Conservation (phyloP, 1,140 invertebrate species). For the Belonocnema kinseyi region DNA sequence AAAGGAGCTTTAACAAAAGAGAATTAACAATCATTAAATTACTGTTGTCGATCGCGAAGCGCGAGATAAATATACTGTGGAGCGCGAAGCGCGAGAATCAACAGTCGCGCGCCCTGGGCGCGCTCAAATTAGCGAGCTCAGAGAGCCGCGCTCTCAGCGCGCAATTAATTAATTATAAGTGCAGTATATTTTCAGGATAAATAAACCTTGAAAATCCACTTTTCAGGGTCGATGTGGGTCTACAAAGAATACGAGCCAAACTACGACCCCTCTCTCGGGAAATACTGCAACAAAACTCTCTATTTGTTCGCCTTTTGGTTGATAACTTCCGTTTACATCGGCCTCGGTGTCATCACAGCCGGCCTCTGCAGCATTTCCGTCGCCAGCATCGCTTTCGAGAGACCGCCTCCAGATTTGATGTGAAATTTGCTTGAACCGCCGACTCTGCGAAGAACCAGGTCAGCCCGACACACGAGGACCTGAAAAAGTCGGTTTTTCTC, state of each 20-base stretch:
- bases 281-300: constrained; percentile 81
- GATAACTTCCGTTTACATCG: constrained; percentile 79
- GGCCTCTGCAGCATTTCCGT: constrained; percentile 78
- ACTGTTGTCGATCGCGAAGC: too few species aligned
- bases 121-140: too few species aligned
- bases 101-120: too few species aligned
- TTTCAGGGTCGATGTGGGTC: constrained; percentile 80
- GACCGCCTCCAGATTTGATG: constrained; percentile 60
- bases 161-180: too few species aligned
- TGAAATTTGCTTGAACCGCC: constrained; percentile 39
- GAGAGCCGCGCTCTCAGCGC: too few species aligned
- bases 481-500: neutral
- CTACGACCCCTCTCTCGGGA: constrained; percentile 73
- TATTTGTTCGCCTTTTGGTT: constrained; percentile 84
- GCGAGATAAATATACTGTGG: too few species aligned
- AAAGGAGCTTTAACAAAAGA: too few species aligned
- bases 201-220: neutral
- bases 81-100: too few species aligned
- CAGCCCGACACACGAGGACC: neutral
- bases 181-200: too few species aligned
- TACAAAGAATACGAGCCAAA: constrained; percentile 81
- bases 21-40: too few species aligned
- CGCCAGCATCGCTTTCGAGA: constrained; percentile 74
- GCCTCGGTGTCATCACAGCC: constrained; percentile 75
- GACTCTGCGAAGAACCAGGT: neutral